These are phyloP conservation scores for Megaceryle maxima DNA, from an alignment of 2,113 vertebrate species.

Conservation along the genomic window DNA sequence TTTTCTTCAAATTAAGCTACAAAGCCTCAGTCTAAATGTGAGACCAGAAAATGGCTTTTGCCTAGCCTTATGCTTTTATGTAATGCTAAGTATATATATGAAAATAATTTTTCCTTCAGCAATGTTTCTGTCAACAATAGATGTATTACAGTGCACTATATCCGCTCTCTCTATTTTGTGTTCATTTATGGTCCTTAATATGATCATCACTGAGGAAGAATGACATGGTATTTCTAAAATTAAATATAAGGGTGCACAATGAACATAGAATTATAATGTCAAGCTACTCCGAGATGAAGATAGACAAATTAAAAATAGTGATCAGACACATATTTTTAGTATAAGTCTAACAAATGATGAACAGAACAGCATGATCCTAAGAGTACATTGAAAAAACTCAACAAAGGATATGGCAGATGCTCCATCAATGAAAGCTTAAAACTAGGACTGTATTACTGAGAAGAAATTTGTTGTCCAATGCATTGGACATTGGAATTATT, in stretches of 20 bases:
- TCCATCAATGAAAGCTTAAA: background rate
- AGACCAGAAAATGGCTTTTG: background rate
- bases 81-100: background rate
- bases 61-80: background rate
- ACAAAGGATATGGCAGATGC: background rate
- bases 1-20: background rate
- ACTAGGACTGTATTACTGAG: background rate
- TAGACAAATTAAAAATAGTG: background rate
- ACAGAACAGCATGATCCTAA: accelerated
- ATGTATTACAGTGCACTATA: background rate
- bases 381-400: background rate
- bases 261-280: background rate
- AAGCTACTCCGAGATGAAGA: background rate
- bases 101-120: background rate
- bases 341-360: background rate
- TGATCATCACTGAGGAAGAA: background rate
- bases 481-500: background rate
- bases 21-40: background rate
- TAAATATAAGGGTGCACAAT: background rate
- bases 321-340: background rate
- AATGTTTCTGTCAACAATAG: background rate
- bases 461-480: background rate
- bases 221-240: background rate
- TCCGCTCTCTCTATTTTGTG: background rate
- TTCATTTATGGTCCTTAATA: background rate